phyloP scores from a whole-genome alignment of 1,140 invertebrate species.

The Nebria ingens region DNA sequence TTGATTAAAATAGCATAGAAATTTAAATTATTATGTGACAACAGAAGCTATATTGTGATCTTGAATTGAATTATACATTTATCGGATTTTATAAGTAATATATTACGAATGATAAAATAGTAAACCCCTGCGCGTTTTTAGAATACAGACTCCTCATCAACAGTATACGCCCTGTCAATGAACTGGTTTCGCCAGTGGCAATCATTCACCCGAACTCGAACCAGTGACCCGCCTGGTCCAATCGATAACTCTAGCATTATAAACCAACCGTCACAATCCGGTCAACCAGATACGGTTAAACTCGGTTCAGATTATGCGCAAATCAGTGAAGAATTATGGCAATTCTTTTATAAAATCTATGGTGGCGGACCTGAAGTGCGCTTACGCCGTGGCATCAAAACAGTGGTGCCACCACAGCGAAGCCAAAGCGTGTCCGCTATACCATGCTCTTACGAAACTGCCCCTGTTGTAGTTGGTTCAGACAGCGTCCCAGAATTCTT shows the following conservation, averaged over 20 bases:
- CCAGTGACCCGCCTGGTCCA: conserved; percentile 67
- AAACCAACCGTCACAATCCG: conserved; percentile 31
- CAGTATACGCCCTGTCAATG: conserved; percentile 77
- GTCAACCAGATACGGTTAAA: conserved; percentile 31
- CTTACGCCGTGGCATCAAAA: background rate
- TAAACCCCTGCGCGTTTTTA: conserved; percentile 19
- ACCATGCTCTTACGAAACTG: background rate
- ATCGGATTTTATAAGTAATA: too few species aligned
- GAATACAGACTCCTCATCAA: conserved; percentile 44
- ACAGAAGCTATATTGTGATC: too few species aligned
- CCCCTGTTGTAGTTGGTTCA: background rate
- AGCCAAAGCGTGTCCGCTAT: background rate
- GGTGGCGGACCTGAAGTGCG: conserved; percentile 74
- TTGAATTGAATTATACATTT: too few species aligned
- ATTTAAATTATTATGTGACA: too few species aligned
- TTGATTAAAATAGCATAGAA: too few species aligned
- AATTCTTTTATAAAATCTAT: conserved; percentile 73
- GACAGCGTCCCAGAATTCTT: background rate
- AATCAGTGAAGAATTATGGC: conserved; percentile 74
- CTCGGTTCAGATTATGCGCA: conserved; percentile 71
- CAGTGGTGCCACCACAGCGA: background rate
- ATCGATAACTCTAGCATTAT: conserved; percentile 73
- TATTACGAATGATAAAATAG: too few species aligned
- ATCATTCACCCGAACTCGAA: conserved; percentile 68
- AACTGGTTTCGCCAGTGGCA: conserved; percentile 87